Conservation (phyloP, 2,113 vertebrate species). For the Paradisaea rubra region DNA sequence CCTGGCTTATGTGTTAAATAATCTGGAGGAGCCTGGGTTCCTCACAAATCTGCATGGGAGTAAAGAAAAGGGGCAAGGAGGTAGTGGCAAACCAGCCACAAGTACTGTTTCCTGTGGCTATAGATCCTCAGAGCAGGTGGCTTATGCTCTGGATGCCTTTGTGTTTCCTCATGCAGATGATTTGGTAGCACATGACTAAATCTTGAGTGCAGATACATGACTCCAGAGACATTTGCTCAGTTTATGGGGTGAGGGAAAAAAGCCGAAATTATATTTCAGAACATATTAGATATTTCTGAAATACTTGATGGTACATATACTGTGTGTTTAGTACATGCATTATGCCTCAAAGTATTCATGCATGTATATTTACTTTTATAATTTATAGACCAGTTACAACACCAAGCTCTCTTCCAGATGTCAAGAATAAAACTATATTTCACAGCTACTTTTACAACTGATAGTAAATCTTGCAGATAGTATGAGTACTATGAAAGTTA, state of each 20-base stretch:
- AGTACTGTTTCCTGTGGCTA: not conserved
- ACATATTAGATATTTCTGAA: slow-evolving; percentile 45
- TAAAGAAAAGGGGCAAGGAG: not conserved
- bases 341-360: slow-evolving; percentile 29
- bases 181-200: slow-evolving; percentile 11
- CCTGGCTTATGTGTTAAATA: not conserved
- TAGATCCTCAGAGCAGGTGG: not conserved
- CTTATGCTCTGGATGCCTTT: not conserved
- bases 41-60: not conserved
- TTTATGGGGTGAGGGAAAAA: slow-evolving; percentile 42
- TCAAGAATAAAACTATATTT: slow-evolving; percentile 49
- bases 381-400: slow-evolving; percentile 49
- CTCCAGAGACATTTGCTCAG: slow-evolving; percentile 6
- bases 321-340: slow-evolving; percentile 33
- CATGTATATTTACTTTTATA: slow-evolving; percentile 53
- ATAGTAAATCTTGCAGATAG: slow-evolving; percentile 41
- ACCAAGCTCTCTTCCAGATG: slow-evolving; percentile 18
- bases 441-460: slow-evolving; percentile 43
- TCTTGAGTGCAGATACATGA: not conserved
- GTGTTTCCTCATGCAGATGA: not conserved
- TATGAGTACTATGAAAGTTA: slow-evolving; percentile 31
- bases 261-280: slow-evolving; percentile 39
- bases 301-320: slow-evolving; percentile 51
- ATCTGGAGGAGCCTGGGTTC: not conserved
- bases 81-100: not conserved